Conservation (phyloP, 2,113 vertebrate genomes). For the Lophotis ruficrista region DNA sequence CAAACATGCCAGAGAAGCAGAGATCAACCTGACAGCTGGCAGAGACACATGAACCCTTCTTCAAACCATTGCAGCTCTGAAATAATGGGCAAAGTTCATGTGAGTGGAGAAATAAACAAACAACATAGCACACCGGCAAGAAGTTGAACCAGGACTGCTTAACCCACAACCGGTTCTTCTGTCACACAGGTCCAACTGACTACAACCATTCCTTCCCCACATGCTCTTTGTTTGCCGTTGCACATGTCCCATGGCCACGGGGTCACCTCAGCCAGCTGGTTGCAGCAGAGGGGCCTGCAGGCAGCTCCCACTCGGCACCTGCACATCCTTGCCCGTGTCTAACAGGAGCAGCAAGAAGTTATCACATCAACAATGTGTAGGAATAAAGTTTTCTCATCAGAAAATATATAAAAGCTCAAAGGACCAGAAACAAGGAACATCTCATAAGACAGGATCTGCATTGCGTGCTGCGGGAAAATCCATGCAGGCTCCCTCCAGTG, state of each 20-base stretch:
- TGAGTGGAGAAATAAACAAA: background rate
- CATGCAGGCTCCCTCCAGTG: background rate
- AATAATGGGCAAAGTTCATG: background rate
- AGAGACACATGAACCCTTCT: background rate
- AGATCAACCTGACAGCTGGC: background rate
- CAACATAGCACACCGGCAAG: background rate
- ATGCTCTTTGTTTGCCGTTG: background rate
- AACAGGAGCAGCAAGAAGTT: background rate
- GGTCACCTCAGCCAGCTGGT: background rate
- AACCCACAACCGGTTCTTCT: background rate
- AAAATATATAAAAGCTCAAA: background rate
- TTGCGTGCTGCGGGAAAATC: background rate
- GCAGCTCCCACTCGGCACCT: background rate
- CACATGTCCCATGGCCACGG: rapidly evolving
- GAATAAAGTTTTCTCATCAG: background rate
- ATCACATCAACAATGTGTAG: background rate
- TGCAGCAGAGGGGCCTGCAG: background rate
- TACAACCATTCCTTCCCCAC: background rate
- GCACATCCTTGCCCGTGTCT: background rate
- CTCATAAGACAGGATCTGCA: background rate
- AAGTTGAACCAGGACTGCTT: background rate
- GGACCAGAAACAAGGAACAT: background rate
- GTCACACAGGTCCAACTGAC: background rate
- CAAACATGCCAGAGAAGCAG: background rate
- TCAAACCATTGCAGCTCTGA: background rate